Base-by-base conservation (phyloP, 2,888 invertebrate genomes). In the Cataglyphis cursor region DNA sequence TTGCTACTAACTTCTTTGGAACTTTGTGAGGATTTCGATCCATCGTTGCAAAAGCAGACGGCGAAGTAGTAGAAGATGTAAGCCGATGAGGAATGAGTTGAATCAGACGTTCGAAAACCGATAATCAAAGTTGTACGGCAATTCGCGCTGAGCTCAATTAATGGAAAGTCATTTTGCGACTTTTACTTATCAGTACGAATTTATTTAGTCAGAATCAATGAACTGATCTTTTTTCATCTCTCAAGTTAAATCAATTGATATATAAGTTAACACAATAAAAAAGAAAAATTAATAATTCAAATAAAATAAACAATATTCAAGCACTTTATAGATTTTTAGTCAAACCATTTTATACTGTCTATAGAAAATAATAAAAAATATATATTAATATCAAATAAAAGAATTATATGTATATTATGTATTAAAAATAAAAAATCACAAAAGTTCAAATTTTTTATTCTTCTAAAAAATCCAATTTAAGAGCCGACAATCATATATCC, bases 61-160 rank as follows among this genome's bases (percentile, higher is more conserved):
- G 35, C n/a, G 62, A 48, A 62, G 35, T 62, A 44, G 21, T 18
- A 35, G 31, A 35, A 35, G 24, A 18, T 24, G 12, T 64, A 64
- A 64, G 35, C 8, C 48, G 48, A 44, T 35, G 48, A 62, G 35
- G 18, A 73, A 62, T 31, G 18, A 75, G 35, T 15, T 44, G 57
- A 61, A 74, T 74, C 41, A 35, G 31, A 74, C 24, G 35, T 75
- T 75, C 10, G 48, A 64, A 64, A 75, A 48, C 48, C 24, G 74
- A 64, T 75, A 64, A 74, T 74, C 18, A 74, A 64, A 64, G 74
- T 64, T 75, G 24, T 44, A 62, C 74, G 18, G 10, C 15, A 18
- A 62, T 75, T 75, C 35, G 24, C 48, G 31, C 35, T 41, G 3
- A 35, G 35, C 48, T 64, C 62, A 35, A 62, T 74, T 62, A 75